These are phyloP conservation scores for Opisthograptis luteolata DNA, from an alignment of 2,888 invertebrate species.

Conservation along the genomic window DNA sequence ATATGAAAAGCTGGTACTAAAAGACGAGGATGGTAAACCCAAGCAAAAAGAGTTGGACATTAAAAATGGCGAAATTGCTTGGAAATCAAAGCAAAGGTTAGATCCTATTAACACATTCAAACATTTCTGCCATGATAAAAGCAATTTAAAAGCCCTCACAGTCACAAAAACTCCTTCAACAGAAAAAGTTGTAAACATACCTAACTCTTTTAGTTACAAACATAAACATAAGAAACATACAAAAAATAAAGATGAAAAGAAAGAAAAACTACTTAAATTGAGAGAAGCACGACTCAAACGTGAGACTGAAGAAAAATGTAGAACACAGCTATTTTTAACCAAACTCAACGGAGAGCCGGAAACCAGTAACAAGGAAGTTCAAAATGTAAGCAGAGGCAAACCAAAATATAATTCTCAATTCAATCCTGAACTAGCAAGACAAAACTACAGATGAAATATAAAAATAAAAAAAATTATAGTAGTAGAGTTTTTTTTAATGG, in stretches of 20 bases:
- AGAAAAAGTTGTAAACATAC: conserved; percentile 1
- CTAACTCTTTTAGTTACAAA: conserved; percentile 34
- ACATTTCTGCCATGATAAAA: conserved; percentile 65
- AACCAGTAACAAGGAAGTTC: conserved; percentile 31
- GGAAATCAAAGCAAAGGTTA: conserved; percentile 86
- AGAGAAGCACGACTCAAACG: conserved; percentile 91
- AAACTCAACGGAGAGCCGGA: conserved; percentile 77
- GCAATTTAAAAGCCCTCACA: conserved; percentile 29
- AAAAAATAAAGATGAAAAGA: conserved; percentile 44
- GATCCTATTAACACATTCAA: conserved; percentile 91
- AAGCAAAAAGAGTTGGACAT: conserved; percentile 60
- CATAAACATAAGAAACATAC: conserved; percentile 43
- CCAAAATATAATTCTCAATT: conserved; percentile 98
- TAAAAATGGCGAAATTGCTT: conserved; percentile 85
- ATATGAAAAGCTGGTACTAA: conserved; percentile 74
- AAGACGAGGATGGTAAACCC: conserved; percentile 74
- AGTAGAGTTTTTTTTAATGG: background rate
- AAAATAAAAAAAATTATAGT: background rate
- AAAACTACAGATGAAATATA: conserved; percentile 84
- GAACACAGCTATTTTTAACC: conserved; percentile 88
- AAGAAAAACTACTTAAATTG: conserved; percentile 85
- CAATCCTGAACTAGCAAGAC: conserved; percentile 95
- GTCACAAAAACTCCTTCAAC: background rate
- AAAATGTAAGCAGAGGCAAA: conserved; percentile 67
- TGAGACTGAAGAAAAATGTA: conserved; percentile 90